A percentile compares a stretch with the other conserved stretches of the same genome.
Conservation (phyloP, 2,888 invertebrate genomes). For the Leucania comma region DNA sequence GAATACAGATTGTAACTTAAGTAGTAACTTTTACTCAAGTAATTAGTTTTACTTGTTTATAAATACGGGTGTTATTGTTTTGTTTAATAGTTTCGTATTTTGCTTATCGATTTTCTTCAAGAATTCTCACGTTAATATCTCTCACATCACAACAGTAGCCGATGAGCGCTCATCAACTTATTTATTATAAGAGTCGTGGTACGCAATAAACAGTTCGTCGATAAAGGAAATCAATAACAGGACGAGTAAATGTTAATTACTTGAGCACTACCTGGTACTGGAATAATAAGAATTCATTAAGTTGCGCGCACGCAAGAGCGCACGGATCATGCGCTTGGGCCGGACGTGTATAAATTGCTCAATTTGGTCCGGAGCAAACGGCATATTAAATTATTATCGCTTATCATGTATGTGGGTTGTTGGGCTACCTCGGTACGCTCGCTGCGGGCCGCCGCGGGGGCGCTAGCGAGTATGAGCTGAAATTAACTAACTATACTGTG, state of each 20-base stretch:
- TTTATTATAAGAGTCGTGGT: slow-evolving; percentile 43
- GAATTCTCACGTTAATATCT: background rate
- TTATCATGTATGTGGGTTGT: slow-evolving; percentile 72
- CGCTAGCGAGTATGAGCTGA: slow-evolving; percentile 47
- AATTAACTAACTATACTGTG: slow-evolving; percentile 42
- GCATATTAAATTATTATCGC: slow-evolving; percentile 86
- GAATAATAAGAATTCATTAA: slow-evolving; percentile 66
- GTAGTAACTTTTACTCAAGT: too few relatives aligned
- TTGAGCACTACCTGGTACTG: slow-evolving; percentile 69
- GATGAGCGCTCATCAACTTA: slow-evolving; percentile 22
- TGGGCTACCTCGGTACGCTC: slow-evolving; percentile 82
- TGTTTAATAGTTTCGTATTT: background rate
- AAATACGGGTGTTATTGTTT: background rate
- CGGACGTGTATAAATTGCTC: slow-evolving; percentile 86
- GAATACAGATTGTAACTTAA: too few relatives aligned
- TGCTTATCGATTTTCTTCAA: background rate
- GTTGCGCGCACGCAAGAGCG: slow-evolving; percentile 63
- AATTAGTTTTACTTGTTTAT: too few relatives aligned
- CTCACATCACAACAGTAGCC: slow-evolving; percentile 41
- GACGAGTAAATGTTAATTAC: slow-evolving; percentile 70
- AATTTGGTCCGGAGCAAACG: slow-evolving; percentile 84
- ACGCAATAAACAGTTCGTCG: slow-evolving; percentile 53
- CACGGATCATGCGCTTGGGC: slow-evolving; percentile 69
- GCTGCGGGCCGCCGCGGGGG: slow-evolving; percentile 72
- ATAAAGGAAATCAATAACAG: slow-evolving; percentile 60